phyloP scores from a whole-genome alignment of 2,888 invertebrate species.

The Nephrotoma appendiculata region DNA sequence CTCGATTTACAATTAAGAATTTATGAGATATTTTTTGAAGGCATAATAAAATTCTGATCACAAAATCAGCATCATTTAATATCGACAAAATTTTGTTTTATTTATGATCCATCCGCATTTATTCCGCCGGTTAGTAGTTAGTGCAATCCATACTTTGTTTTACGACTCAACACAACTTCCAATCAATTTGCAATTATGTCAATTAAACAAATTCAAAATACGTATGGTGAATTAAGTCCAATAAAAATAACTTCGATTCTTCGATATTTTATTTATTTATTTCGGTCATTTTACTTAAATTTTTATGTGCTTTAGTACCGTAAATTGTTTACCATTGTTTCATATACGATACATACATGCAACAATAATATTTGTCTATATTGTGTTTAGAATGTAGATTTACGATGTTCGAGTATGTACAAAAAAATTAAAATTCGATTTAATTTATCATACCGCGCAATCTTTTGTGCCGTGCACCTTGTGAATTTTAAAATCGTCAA shows the following conservation, averaged over 20 bases:
- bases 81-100: not conserved
- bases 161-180: not conserved
- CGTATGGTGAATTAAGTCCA: not conserved
- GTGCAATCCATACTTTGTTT: not conserved
- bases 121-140: not conserved
- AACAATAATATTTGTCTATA: not conserved
- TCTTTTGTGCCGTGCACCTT: not conserved
- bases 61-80: no score
- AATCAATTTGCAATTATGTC: not conserved
- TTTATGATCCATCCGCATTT: not conserved
- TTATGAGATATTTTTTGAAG: not conserved
- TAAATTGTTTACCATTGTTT: not conserved
- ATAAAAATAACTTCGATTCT: not conserved
- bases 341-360: not conserved
- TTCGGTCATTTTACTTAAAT: not conserved
- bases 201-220: not conserved
- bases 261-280: not conserved
- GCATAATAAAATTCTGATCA: not conserved
- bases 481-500: not conserved
- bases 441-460: not conserved
- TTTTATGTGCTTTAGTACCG: not conserved
- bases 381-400: not conserved
- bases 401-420: not conserved
- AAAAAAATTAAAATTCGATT: not conserved
- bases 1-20: not conserved